Percentiles rank a stretch among this genome's conserved stretches.
These are phyloP conservation scores for Pontoporia blainvillei DNA, from an alignment of 2,113 vertebrate genomes.

Conservation along the genomic window DNA sequence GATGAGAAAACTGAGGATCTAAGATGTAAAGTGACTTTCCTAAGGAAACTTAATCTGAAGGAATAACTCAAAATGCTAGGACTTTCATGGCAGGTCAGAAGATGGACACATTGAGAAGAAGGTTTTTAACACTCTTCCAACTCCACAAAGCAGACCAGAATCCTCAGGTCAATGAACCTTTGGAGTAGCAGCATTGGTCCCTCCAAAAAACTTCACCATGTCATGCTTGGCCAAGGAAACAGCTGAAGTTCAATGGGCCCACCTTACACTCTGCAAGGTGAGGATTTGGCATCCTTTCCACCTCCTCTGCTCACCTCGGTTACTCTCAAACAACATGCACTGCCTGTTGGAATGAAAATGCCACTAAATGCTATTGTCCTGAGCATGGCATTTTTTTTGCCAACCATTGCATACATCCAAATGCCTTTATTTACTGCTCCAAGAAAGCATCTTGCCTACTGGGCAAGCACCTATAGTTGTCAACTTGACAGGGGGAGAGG, in stretches of 20 bases:
- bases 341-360: background rate
- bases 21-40: background rate
- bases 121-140: background rate
- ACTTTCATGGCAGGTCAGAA: background rate
- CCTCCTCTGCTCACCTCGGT: background rate
- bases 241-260: background rate
- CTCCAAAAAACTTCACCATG: background rate
- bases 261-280: background rate
- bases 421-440: background rate
- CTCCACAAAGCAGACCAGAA: background rate
- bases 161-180: background rate
- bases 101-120: background rate
- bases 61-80: background rate
- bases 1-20: background rate
- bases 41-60: background rate
- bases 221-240: background rate
- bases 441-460: background rate
- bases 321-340: background rate
- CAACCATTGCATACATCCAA: background rate
- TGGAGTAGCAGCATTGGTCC: background rate
- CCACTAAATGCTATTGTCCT: background rate
- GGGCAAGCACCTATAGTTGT: background rate
- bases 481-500: background rate
- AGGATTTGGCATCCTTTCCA: fast-evolving
- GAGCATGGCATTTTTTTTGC: background rate